Conservation (phyloP, 1,140 invertebrate species). For the Berghia stephanieae region DNA sequence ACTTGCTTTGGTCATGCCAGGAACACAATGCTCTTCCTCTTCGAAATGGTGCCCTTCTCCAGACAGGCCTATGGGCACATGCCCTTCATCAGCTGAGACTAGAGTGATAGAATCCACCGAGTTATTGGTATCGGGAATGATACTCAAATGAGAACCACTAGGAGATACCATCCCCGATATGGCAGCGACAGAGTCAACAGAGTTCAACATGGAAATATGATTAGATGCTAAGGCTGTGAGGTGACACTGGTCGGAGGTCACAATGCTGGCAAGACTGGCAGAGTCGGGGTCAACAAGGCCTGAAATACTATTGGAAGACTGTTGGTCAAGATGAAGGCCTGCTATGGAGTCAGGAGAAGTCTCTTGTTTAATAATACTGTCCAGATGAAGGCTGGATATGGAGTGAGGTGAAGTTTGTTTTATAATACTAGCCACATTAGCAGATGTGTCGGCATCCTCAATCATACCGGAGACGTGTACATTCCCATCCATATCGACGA, state of each 20-base stretch:
- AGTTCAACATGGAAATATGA: not conserved
- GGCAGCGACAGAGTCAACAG: conserved; percentile 9
- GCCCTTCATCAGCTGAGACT: conserved; percentile 5
- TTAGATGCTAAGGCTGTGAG: conserved; percentile 10
- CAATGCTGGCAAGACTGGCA: conserved; percentile 10
- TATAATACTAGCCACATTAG: too few species aligned
- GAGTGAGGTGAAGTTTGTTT: too few species aligned
- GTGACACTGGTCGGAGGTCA: not conserved
- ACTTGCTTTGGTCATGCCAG: not conserved
- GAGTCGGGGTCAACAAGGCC: conserved; percentile 16
- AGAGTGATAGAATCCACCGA: not conserved
- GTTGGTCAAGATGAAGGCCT: conserved; percentile 4
- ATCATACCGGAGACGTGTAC: conserved; percentile 16
- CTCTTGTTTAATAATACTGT: too few species aligned
- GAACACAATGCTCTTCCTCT: not conserved
- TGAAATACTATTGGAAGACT: conserved; percentile 10
- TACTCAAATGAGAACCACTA: not conserved
- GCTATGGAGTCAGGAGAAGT: conserved; percentile 6
- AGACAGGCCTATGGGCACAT: too few species aligned
- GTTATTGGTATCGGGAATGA: not conserved
- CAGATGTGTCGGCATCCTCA: not conserved
- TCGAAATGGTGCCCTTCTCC: not conserved
- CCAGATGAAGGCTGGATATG: too few species aligned
- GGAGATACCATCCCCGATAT: conserved; percentile 24
- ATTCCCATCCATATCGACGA: conserved; percentile 9